Evolutionary conservation across 2,888 invertebrate genomes (phyloP).

Genomic region (Ophion slaviceki): DNA sequence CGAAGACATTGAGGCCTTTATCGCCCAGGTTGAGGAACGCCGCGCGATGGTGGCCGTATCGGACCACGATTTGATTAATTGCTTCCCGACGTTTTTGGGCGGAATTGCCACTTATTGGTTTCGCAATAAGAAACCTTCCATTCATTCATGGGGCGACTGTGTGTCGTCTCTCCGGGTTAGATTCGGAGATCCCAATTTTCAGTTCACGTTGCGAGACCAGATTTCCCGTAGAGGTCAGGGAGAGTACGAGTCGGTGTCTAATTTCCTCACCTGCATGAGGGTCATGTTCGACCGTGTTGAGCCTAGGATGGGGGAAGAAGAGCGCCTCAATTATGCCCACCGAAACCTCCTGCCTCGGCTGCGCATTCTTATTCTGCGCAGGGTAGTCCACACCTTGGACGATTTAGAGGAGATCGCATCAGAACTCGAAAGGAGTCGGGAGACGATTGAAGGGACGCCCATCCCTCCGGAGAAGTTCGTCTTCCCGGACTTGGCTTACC

Average conservation of each 20-base stretch:
- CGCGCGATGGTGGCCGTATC: not conserved
- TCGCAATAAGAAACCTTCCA: not conserved
- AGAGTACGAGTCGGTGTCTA: not conserved
- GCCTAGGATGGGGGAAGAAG: not conserved
- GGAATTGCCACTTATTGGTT: not conserved
- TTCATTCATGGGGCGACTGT: not conserved
- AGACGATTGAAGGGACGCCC: not conserved
- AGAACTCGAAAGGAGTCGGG: not conserved
- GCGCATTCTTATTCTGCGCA: not conserved
- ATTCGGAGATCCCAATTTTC: not conserved
- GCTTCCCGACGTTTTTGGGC: not conserved
- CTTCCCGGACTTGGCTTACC: not conserved
- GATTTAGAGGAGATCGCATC: not conserved
- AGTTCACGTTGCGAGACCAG: not conserved
- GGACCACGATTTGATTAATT: not conserved
- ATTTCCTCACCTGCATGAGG: not conserved
- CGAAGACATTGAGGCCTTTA: not conserved
- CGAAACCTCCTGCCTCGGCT: not conserved
- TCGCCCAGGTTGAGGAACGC: not conserved
- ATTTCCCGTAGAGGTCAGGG: not conserved
- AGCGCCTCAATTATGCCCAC: not conserved
- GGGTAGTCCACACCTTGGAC: not conserved
- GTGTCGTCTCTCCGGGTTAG: not conserved
- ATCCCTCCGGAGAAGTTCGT: not conserved
- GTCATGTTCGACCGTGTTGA: not conserved